Percentiles rank a stretch among this genome's conserved stretches.
Evolutionary conservation across 2,888 invertebrate species (phyloP).

Genomic region (Anorthoa munda): DNA sequence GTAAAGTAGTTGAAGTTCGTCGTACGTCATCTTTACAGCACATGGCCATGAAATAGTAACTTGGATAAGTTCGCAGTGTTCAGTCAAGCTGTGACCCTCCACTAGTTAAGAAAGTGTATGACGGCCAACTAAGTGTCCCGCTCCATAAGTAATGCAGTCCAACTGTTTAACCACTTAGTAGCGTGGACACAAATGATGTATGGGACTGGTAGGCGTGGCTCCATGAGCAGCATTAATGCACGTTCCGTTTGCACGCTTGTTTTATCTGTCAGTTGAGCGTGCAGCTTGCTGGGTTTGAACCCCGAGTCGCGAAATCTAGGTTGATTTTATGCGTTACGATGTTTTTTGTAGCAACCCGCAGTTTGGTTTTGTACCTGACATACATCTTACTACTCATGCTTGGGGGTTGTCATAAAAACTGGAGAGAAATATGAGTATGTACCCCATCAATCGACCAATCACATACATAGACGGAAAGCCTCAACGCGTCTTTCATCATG

Average conservation of each 20-base stretch:
- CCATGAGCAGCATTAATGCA: no score
- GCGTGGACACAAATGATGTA: constrained; percentile 27
- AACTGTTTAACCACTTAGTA: constrained; percentile 51
- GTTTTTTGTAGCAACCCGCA: no score
- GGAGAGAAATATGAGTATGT: no score
- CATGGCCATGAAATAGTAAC: background rate
- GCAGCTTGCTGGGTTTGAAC: background rate
- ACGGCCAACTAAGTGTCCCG: constrained; percentile 36
- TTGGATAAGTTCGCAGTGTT: constrained; percentile 23
- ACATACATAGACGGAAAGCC: no score
- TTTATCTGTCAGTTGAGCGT: background rate
- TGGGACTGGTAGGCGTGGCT: background rate
- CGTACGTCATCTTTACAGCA: constrained; percentile 4
- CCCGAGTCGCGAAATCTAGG: background rate
- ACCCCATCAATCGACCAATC: no score
- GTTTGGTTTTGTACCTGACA: no score
- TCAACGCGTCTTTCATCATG: no score
- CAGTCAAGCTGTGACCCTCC: constrained; percentile 28
- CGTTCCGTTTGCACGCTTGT: no score
- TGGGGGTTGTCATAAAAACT: no score
- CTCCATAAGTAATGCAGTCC: constrained; percentile 36
- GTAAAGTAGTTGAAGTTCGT: background rate
- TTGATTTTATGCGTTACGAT: no score
- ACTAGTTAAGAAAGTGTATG: constrained; percentile 39
- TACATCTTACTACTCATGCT: no score